These are phyloP conservation scores for Syritta pipiens DNA, from an alignment of 2,888 invertebrate genomes.

Conservation along the genomic window DNA sequence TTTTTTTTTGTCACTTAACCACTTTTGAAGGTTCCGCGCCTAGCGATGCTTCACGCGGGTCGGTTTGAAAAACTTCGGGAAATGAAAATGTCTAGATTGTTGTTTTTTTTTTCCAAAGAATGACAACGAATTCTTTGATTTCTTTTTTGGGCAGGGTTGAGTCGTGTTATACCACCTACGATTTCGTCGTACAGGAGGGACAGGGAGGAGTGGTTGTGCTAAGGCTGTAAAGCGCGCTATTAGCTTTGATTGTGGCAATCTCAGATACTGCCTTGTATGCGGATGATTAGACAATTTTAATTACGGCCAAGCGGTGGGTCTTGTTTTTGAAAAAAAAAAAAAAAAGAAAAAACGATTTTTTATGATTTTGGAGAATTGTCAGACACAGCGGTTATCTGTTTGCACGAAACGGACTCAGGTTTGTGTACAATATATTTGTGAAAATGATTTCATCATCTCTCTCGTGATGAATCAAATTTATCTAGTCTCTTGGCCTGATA, in stretches of 20 bases:
- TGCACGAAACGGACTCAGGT: no score
- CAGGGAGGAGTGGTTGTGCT: slow-evolving; percentile 39
- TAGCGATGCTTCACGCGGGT: slow-evolving; percentile 40
- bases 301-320: slow-evolving; percentile 49
- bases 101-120: neutral
- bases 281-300: slow-evolving; percentile 67
- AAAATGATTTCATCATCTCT: slow-evolving; percentile 59
- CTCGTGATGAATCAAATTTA: slow-evolving; percentile 25
- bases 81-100: slow-evolving; percentile 54
- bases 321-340: no score
- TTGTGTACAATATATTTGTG: no score
- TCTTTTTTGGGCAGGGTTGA: no score
- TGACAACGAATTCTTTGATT: no score
- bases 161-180: no score
- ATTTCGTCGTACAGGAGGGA: slow-evolving; percentile 10
- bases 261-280: slow-evolving; percentile 51
- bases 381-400: slow-evolving; percentile 27
- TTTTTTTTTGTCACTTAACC: neutral
- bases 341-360: no score
- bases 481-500: slow-evolving; percentile 21
- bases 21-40: slow-evolving; percentile 52
- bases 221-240: slow-evolving; percentile 58
- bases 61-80: slow-evolving; percentile 28
- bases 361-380: slow-evolving; percentile 37
- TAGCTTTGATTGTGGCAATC: slow-evolving; percentile 63